These are phyloP conservation scores for Monodelphis domestica DNA, from an alignment of 2,797 vertebrate species.

Conservation along the genomic window DNA sequence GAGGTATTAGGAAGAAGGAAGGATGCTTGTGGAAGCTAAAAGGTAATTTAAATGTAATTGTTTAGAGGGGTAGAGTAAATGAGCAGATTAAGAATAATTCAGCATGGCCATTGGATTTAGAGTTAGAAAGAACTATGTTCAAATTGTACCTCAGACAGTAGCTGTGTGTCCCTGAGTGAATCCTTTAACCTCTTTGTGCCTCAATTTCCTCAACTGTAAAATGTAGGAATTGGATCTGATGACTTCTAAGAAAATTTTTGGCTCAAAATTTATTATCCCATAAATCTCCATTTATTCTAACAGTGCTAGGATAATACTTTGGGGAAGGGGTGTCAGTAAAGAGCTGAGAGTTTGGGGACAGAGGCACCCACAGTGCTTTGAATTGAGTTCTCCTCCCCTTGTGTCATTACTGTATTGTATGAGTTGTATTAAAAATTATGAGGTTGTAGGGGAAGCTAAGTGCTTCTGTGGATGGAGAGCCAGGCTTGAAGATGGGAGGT, in stretches of 20 bases:
- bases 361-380: background rate
- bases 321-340: background rate
- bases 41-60: background rate
- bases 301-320: too few relatives aligned
- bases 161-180: background rate
- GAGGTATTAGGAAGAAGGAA: background rate
- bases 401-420: background rate
- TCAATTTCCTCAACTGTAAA: background rate
- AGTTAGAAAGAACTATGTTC: background rate
- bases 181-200: background rate
- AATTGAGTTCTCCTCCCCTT: background rate
- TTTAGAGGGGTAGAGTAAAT: background rate
- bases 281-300: too few relatives aligned
- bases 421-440: background rate
- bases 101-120: background rate
- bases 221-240: background rate
- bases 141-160: background rate
- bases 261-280: background rate
- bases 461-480: too few relatives aligned
- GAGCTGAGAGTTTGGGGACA: background rate
- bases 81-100: background rate
- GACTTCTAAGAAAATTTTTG: background rate
- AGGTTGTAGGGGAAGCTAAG: too few relatives aligned
- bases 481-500: too few relatives aligned
- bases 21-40: background rate